Evolutionary conservation across 2,113 vertebrate species (phyloP), one percentile per base, ranked within the genome.

Genomic region (Microtus oregoni): DNA sequence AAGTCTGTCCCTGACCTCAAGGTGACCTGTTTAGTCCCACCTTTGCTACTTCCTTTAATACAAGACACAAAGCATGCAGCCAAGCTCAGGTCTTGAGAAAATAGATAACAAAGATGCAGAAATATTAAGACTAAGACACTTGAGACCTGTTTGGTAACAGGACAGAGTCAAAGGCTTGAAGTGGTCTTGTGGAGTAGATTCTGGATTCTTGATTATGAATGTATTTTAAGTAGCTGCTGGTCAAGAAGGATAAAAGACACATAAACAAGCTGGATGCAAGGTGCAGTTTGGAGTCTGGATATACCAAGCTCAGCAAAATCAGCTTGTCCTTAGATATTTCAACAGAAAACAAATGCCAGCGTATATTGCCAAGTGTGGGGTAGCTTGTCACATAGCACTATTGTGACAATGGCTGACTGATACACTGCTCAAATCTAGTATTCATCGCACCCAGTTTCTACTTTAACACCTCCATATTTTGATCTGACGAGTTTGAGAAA

Each of bases 401-500:
- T 9, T 87, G 15, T 63, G 58, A 41, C 32, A 55, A 67, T 3
- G 82, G 79, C 70, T 94, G 52, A 91, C 67, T 32, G 19, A 94
- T 72, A 87, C 0, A 86, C 5, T 47, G 44, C 32, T 73, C 28
- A 90, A 89, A 91, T 68, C 19, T 70, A 87, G 52, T 7, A 72
- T 83, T 88, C 35, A 90, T 28, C 8, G 47, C 68, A 32, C 3
- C 7, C 15, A 65, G n/a, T 92, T 96, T 93, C 93, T 65, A 55
- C n/a, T 94, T 92, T 30, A 68, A 82, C 15, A 90, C 22, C 14
- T 85, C 52, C 32, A 4, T 67, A 67, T 26, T 89, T 20, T 89
- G 30, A 38, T 61, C 44, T 38, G 41, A 58, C 50, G 83, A 93
- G 41, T 32, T 61, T 86, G 81, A 95, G 81, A 92, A 86, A 90